Percentiles rank a stretch among this genome's conserved stretches.
Evolutionary conservation across 1,140 invertebrate genomes (phyloP).

Genomic region (Cataglyphis hispanica): DNA sequence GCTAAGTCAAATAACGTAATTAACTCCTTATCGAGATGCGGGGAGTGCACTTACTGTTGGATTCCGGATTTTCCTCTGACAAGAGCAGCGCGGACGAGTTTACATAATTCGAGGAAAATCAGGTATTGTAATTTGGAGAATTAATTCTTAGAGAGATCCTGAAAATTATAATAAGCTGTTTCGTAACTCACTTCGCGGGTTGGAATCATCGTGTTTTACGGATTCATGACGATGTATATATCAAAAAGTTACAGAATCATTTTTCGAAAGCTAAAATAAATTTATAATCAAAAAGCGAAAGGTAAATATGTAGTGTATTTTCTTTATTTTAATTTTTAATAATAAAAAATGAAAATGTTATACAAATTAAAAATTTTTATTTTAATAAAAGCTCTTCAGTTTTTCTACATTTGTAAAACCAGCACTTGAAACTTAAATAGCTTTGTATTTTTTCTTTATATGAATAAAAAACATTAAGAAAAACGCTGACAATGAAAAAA

Average conservation of each 20-base stretch:
- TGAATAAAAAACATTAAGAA: too few relatives aligned
- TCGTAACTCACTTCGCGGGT: slow-evolving; percentile 6
- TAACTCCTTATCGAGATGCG: slow-evolving; percentile 31
- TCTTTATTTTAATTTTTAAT: too few relatives aligned
- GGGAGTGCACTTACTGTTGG: not conserved
- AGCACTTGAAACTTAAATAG: too few relatives aligned
- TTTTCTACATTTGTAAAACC: too few relatives aligned
- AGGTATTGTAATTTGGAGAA: not conserved
- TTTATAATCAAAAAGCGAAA: not conserved
- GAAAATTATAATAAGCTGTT: slow-evolving; percentile 19
- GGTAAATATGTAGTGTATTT: too few relatives aligned
- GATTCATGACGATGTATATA: not conserved
- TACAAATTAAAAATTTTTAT: too few relatives aligned
- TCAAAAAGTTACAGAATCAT: not conserved
- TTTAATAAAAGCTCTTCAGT: too few relatives aligned
- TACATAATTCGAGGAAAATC: slow-evolving; percentile 9
- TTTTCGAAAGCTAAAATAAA: not conserved
- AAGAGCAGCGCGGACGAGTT: not conserved
- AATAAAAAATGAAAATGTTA: too few relatives aligned
- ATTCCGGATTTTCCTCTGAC: not conserved
- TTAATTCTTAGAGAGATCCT: too few relatives aligned
- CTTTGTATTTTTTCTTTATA: too few relatives aligned
- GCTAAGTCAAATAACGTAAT: slow-evolving; percentile 54
- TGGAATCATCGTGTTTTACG: not conserved
- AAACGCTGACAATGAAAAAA: too few relatives aligned